Evolutionary conservation across 2,888 invertebrate genomes (phyloP).

Genomic region (Aproaerema taeniolella): DNA sequence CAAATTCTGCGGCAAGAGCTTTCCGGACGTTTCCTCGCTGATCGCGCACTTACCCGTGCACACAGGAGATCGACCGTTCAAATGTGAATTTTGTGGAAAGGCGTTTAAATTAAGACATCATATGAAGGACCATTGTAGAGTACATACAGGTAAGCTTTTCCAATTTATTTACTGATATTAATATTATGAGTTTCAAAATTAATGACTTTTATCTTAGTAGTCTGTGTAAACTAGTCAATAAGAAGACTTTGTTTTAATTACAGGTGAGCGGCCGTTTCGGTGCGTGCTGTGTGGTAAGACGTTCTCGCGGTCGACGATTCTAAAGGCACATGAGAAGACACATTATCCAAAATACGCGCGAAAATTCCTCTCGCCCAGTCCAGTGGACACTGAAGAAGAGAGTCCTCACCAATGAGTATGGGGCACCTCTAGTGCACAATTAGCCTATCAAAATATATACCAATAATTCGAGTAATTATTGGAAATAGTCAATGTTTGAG

Average conservation of each 20-base stretch:
- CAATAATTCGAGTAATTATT: slow-evolving; percentile 41
- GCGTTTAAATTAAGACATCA: slow-evolving; percentile 94
- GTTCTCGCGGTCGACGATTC: slow-evolving; percentile 92
- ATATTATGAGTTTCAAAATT: background rate
- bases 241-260: slow-evolving; percentile 30
- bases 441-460: slow-evolving; percentile 40
- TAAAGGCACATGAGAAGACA: slow-evolving; percentile 95
- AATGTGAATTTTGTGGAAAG: slow-evolving; percentile 96
- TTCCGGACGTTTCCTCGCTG: slow-evolving; percentile 92
- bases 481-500: slow-evolving; percentile 57
- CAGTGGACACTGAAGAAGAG: slow-evolving; percentile 89
- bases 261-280: slow-evolving; percentile 91
- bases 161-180: background rate
- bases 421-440: slow-evolving; percentile 38
- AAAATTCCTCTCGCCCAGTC: slow-evolving; percentile 92
- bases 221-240: slow-evolving; percentile 8
- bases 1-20: slow-evolving; percentile 95
- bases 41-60: slow-evolving; percentile 93
- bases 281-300: slow-evolving; percentile 94
- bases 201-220: background rate
- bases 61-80: slow-evolving; percentile 93
- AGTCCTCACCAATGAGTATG: slow-evolving; percentile 82
- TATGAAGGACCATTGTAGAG: slow-evolving; percentile 96
- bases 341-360: slow-evolving; percentile 95
- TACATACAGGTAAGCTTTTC: slow-evolving; percentile 86